phyloP scores from a whole-genome alignment of 2,113 vertebrate genomes.

The Microcebus lehilahytsara region DNA sequence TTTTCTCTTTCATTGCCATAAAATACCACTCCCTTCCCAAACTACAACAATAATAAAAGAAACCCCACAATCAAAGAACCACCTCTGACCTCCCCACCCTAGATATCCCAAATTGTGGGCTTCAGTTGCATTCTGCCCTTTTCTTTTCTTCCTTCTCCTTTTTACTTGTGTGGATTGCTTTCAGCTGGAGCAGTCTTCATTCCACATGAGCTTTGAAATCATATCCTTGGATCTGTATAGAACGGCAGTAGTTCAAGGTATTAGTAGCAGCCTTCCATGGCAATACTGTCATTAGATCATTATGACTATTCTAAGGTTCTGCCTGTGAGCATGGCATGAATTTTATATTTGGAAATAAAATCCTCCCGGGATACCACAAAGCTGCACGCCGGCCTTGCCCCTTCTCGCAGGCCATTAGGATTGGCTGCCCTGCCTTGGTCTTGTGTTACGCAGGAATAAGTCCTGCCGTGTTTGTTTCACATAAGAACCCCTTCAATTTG shows the following conservation, averaged over 20 bases:
- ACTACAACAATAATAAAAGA: conserved; percentile 75
- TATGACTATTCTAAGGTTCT: conserved; percentile 76
- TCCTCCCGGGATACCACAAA: conserved; percentile 78
- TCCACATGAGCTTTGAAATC: conserved; percentile 77
- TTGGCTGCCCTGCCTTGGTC: conserved; percentile 69
- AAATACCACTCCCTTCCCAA: conserved; percentile 54
- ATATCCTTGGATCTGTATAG: conserved; percentile 72
- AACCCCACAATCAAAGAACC: conserved; percentile 67
- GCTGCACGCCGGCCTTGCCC: conserved; percentile 70
- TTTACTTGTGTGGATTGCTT: conserved; percentile 58
- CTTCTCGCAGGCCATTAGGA: conserved; percentile 68
- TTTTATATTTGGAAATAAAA: conserved; percentile 85
- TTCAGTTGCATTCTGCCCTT: conserved; percentile 62
- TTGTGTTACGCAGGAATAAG: conserved; percentile 80
- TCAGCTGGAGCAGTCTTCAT: conserved; percentile 67
- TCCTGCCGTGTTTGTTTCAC: conserved; percentile 78
- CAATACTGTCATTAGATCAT: conserved; percentile 68
- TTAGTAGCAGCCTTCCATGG: conserved; percentile 73
- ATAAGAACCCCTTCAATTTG: conserved; percentile 72
- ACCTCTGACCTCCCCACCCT: conserved; percentile 48
- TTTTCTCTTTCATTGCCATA: conserved; percentile 69
- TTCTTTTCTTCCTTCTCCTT: conserved; percentile 68
- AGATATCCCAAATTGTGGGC: conserved; percentile 71
- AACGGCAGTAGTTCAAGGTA: conserved; percentile 75
- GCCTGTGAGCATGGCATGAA: conserved; percentile 68